Base-by-base conservation (phyloP, 2,888 invertebrate species). In the Apamea crenata region DNA sequence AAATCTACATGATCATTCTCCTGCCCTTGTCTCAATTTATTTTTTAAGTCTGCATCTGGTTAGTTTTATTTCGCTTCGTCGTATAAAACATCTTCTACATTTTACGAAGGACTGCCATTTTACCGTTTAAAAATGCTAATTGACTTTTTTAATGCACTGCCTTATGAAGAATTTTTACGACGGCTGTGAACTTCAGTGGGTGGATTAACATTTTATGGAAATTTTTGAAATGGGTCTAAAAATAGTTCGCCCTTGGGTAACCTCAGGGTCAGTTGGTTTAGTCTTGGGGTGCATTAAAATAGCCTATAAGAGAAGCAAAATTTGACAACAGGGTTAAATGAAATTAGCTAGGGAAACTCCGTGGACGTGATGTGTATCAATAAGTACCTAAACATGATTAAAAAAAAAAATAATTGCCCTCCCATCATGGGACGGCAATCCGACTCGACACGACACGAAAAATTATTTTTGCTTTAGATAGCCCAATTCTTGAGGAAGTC, bases 41-140 rank as follows among this genome's bases (percentile, higher is more conserved):
- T 44, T 44, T 10, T 44, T 44, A 12, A 44, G 10, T 12, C n/a
- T 66, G 12, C 44, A 40, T 40, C 40, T 0, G 40, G n/a, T 50
- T 32, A 73, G 18, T 32, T 80, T 77, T 71, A n/a, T 80, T 70
- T 71, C 8, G 14, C n/a, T 16, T 29, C n/a, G 6, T n/a, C n/a
- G 21, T 32, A 56, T 69, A 72, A 71, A 65, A 69, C 71, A 67
- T 67, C 56, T 80, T 73, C 32, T 12, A 50, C 16, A 59, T 72
- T 84, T 80, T 70, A 80, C 56, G 56, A 75, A 63, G 25, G 16
- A 65, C 63, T 80, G 85, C 75, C 78, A 84, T 78, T 87, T 56
- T 18, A 56, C n/a, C 47, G 50, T 83, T 80, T 68, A 78, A 84
- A 80, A 84, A 87, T 77, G 74, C 77, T 82, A 82, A 84, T 87